Percentiles rank a stretch among this genome's conserved stretches.
Conservation (phyloP, 37 sponge, comb jelly and placozoan genomes). For the Halichondria panicea region DNA sequence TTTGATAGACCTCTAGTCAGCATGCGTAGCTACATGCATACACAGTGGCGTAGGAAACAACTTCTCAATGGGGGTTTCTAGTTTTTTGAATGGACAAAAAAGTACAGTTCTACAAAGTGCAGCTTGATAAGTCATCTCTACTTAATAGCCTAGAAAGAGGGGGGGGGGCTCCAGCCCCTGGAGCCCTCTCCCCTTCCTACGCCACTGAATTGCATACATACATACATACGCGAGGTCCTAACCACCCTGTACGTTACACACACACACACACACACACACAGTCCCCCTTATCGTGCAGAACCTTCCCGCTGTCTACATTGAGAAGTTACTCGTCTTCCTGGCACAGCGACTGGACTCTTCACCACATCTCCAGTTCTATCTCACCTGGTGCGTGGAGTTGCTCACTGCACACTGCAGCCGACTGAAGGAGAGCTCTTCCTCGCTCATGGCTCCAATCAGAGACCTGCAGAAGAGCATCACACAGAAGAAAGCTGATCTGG, state of each 20-base stretch:
- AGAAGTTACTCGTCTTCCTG: conserved; percentile 57
- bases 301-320: conserved; percentile 55
- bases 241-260: no score
- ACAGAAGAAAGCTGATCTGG: conserved; percentile 57
- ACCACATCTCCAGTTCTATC: conserved; percentile 82
- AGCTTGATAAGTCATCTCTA: no score
- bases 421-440: conserved; percentile 41
- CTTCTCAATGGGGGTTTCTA: no score
- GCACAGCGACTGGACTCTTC: conserved; percentile 60
- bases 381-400: conserved; percentile 70
- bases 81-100: no score
- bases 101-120: no score
- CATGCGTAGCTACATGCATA: no score
- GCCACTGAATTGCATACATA: background rate
- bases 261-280: conserved; percentile 28
- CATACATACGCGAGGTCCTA: conserved; percentile 14
- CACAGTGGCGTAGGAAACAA: no score
- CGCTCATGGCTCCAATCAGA: conserved; percentile 31
- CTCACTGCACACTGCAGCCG: conserved; percentile 42
- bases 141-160: no score
- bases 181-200: background rate
- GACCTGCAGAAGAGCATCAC: conserved; percentile 69
- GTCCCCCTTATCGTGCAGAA: conserved; percentile 42
- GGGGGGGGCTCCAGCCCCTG: no score
- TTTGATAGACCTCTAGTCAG: no score